phyloP scores from a whole-genome alignment of 2,888 invertebrate species.

The Caenorhabditis macrosperma region DNA sequence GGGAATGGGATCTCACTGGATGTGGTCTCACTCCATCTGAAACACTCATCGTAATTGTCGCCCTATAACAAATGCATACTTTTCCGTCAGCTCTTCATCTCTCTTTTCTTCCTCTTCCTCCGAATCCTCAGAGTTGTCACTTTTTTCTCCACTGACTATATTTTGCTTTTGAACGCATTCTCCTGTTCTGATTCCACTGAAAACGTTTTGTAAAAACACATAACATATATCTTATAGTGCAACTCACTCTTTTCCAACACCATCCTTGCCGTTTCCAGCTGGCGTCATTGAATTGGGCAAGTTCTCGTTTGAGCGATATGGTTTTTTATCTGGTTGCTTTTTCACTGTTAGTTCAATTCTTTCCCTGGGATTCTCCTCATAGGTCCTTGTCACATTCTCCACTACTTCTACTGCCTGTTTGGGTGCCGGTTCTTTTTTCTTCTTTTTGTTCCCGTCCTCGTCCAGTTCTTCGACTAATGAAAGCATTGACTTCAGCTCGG shows the following conservation, averaged over 20 bases:
- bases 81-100: not conserved
- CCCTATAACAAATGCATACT: not conserved
- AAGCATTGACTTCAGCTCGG: not conserved
- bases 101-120: not conserved
- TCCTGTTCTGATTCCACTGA: too few relatives aligned
- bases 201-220: too few relatives aligned
- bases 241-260: too few relatives aligned
- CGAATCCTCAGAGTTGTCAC: not conserved
- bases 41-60: not conserved
- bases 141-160: too few relatives aligned
- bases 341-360: not conserved
- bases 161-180: too few relatives aligned
- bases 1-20: not conserved
- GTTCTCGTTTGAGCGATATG: not conserved
- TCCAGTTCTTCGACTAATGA: not conserved
- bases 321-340: not conserved
- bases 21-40: constrained; percentile 1
- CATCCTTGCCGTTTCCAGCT: too few relatives aligned
- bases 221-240: too few relatives aligned
- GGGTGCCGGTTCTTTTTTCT: not conserved
- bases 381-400: not conserved
- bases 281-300: too few relatives aligned
- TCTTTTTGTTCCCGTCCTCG: not conserved
- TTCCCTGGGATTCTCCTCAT: not conserved
- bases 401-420: not conserved